Conservation (phyloP, 2,888 invertebrate species). For the Heliconius hortense region DNA sequence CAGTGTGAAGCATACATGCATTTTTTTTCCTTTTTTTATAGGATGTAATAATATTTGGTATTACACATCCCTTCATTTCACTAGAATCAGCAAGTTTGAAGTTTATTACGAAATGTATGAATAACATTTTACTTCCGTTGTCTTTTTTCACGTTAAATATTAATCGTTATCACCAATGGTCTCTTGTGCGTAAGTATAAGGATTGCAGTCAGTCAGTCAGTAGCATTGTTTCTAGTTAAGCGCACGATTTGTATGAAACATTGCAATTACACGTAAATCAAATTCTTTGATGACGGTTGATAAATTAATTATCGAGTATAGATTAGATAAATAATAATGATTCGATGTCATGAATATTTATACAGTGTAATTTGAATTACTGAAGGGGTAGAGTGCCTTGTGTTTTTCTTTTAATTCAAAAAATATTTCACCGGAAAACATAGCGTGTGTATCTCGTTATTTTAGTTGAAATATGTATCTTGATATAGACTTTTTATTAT, state of each 20-base stretch:
- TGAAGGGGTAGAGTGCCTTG: constrained; percentile 42
- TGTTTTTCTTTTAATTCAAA: constrained; percentile 17
- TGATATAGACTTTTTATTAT: constrained; percentile 16
- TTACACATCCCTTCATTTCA: too few relatives aligned
- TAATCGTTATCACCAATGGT: neutral
- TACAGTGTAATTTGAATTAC: constrained; percentile 55
- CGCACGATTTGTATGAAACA: constrained; percentile 46
- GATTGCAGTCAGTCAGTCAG: constrained; percentile 10
- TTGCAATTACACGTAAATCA: constrained; percentile 50
- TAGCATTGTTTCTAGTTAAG: constrained; percentile 24
- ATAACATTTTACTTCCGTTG: too few relatives aligned
- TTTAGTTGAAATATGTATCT: constrained; percentile 21
- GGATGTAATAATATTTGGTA: too few relatives aligned
- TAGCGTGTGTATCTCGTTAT: neutral
- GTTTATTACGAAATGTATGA: neutral
- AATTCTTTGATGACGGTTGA: constrained; percentile 48
- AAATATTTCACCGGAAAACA: neutral
- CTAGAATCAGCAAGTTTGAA: neutral
- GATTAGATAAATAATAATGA: constrained; percentile 63
- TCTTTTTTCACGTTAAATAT: neutral
- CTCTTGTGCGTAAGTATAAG: too few relatives aligned
- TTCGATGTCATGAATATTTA: constrained; percentile 54
- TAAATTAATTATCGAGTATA: constrained; percentile 57
- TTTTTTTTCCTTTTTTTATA: too few relatives aligned
- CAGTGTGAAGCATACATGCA: too few relatives aligned